Conservation (phyloP, 2,113 vertebrate species). For the Camelus dromedarius region DNA sequence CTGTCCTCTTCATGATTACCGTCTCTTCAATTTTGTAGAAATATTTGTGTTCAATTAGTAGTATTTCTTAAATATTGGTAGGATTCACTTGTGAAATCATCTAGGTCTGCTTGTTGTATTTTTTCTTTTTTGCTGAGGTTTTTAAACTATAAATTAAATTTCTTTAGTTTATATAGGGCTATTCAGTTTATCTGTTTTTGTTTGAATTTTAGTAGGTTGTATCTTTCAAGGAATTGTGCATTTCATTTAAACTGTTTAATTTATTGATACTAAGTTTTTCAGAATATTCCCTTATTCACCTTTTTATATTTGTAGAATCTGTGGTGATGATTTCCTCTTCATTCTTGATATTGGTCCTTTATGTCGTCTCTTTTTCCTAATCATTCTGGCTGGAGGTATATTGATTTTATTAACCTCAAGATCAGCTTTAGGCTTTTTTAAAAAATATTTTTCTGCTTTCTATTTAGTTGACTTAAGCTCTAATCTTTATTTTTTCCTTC, state of each 20-base stretch:
- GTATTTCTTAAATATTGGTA: conserved; percentile 26
- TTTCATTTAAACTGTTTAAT: background rate
- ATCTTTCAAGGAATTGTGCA: background rate
- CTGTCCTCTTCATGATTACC: background rate
- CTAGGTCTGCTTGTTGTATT: background rate
- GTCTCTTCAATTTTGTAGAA: background rate
- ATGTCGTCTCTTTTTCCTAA: background rate
- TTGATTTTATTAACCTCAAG: background rate
- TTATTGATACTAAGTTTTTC: background rate
- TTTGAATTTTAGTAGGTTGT: background rate
- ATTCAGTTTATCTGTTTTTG: background rate
- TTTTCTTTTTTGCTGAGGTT: background rate
- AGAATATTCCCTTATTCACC: background rate
- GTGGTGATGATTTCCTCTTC: background rate
- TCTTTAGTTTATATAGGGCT: background rate
- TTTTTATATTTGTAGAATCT: background rate
- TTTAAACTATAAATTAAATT: background rate
- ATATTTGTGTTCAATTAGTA: background rate
- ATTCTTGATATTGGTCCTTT: background rate
- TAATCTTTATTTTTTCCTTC: background rate
- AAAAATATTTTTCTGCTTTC: background rate
- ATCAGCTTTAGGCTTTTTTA: background rate
- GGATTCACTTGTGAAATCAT: background rate
- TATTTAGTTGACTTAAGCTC: background rate
- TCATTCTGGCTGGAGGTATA: background rate